Evolutionary conservation across 2,797 vertebrate genomes (phyloP).

Genomic region (Scolopax bukidnonensis): DNA sequence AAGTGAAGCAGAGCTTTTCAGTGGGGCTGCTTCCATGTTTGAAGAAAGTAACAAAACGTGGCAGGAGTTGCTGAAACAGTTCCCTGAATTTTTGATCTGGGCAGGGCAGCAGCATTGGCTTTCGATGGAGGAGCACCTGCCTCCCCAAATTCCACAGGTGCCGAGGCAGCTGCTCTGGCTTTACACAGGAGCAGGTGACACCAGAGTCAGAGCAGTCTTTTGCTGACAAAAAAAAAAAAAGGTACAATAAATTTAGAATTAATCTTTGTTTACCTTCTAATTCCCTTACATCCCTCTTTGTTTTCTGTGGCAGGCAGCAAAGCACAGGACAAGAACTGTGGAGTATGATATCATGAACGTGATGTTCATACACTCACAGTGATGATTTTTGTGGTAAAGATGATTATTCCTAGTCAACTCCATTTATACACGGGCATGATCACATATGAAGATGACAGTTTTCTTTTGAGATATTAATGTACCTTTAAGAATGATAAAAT

Average conservation of each 20-base stretch:
- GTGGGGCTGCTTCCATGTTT: neutral
- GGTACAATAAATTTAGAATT: neutral
- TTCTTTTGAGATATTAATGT: constrained; percentile 16
- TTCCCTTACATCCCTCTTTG: neutral
- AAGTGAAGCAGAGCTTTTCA: neutral
- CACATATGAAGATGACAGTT: neutral
- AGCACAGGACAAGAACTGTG: neutral
- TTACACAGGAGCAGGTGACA: neutral
- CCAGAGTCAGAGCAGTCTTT: neutral
- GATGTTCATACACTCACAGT: neutral
- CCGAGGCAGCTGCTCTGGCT: neutral
- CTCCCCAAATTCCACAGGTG: neutral
- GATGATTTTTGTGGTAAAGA: constrained; percentile 17
- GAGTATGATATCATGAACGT: neutral
- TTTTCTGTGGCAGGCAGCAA: neutral
- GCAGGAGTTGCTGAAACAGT: neutral
- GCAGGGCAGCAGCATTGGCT: neutral
- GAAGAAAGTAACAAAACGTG: neutral
- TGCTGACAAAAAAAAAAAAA: neutral
- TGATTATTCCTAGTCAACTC: constrained; percentile 22
- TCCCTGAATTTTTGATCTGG: neutral
- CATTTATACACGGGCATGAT: constrained; percentile 1
- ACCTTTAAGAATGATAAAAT: constrained; percentile 15
- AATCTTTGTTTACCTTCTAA: neutral
- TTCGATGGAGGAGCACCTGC: neutral